Evolutionary conservation across 2,888 invertebrate species (phyloP), one percentile per base, ranked within the genome.

Genomic region (Magallana nippona): DNA sequence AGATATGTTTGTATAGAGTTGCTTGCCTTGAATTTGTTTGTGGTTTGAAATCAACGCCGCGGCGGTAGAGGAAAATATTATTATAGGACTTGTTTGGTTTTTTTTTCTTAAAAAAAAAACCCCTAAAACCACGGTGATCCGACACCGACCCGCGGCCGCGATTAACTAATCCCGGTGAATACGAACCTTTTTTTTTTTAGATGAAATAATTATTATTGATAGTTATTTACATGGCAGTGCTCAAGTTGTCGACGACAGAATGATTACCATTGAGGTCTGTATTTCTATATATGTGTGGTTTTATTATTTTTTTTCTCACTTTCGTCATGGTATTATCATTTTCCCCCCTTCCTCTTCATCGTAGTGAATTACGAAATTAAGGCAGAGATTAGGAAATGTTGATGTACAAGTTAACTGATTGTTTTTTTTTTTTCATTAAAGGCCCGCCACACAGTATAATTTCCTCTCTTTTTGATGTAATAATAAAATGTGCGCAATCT

Each of bases 151-250:
- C 15, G 44, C 71, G 71, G 71, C 32, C 32, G 71, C 8, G 71
- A 71, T 71, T 32, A 10, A 44, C 15, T 71, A 58, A 82, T 82
- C 82, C 82, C 82, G 82, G 82, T 82, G 82, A 82, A 79, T 22
- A 78, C 44, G 44, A 79, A 55, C 17, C 19, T 27, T 71, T 79
- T n/a, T n/a, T n/a, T 79, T 79, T 79, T 79, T 58, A 79, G 79
- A 79, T 79, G 44, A 27, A 80, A 57, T 80, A 56, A 82, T 82
- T 82, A 60, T 82, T 82, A 82, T 82, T 82, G 82, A 60, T 81
- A 81, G 60, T 81, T 44, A 44, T 82, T 82, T 60, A 58, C 55
- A 44, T 17, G 55, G 22, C 55, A 71, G 82, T 82, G 82, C 82
- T 82, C 82, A 82, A 82, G 71, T 82, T 71, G 82, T 82, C 71